Base-by-base conservation (phyloP, 2,888 invertebrate genomes). In the Amphimallon solstitiale region DNA sequence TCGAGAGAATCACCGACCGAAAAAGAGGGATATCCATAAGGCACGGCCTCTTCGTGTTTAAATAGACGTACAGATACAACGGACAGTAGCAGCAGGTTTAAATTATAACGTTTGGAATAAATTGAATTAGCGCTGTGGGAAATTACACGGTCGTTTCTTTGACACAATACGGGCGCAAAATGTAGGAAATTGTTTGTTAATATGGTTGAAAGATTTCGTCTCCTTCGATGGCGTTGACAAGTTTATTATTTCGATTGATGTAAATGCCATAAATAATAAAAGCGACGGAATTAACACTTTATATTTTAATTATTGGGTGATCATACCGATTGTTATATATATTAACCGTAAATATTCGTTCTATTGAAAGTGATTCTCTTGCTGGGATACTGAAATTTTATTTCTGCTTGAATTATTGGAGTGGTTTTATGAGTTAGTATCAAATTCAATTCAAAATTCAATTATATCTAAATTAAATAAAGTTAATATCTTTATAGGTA, bases 61-160 rank as follows among this genome's bases (percentile, higher is more conserved):
- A 45, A 51, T 63, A 62, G 60, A 67, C 69, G 69, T 71, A 71
- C 51, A 29, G 29, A 29, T 29, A 29, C 3, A 29, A 29, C 29
- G 29, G 29, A 5, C 29, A 29, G 5, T 5, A 67, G 65, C 68
- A 69, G 67, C 56, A 62, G 66, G 60, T 69, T 69, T 69, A 64
- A 68, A 69, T 68, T 68, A 68, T 69, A 72, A 71, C 72, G 71
- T 69, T 71, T 62, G 63, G 17, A 21, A 10, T 23, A 70, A 69
- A 72, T 73, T 69, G 67, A 73, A 73, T 73, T 71, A 72, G 48
- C 65, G 71, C 69, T 70, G 73, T 73, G 73, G 71, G 73, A 73
- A 73, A 54, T 63, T 63, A 35, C 21, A 54, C 54, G 63, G 29
- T 54, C 29, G 35, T 45, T 63, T 60, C 62, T 15, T 35, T 49